Percentiles rank a stretch among this genome's conserved stretches.
phyloP scores from a whole-genome alignment of 2,888 invertebrate genomes.

The Eurytoma adleriae region DNA sequence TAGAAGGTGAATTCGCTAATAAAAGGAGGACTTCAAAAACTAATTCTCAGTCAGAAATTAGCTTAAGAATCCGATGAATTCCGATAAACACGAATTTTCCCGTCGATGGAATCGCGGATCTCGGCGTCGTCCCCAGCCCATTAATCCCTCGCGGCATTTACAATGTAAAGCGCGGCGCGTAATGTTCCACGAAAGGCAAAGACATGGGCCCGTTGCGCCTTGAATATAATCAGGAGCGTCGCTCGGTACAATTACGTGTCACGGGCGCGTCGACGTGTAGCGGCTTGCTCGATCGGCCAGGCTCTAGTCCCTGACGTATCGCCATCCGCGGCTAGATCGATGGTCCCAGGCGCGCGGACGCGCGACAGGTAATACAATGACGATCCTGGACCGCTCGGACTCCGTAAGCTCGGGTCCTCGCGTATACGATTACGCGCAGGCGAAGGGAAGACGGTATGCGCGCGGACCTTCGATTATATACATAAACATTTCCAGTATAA shows the following conservation, averaged over 20 bases:
- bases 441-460: constrained; percentile 31
- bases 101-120: neutral
- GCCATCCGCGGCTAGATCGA: constrained; percentile 43
- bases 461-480: constrained; percentile 31
- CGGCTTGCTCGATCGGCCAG: neutral
- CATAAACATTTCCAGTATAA: constrained; percentile 57
- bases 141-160: constrained; percentile 22
- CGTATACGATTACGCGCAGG: constrained; percentile 53
- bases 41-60: neutral
- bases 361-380: constrained; percentile 3
- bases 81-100: neutral
- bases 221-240: constrained; percentile 18
- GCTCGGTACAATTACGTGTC: constrained; percentile 47
- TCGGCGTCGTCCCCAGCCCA: neutral
- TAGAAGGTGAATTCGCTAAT: no score
- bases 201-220: neutral
- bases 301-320: constrained; percentile 41
- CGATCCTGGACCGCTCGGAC: neutral
- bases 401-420: constrained; percentile 45
- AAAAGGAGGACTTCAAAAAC: neutral
- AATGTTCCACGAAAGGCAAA: constrained; percentile 11
- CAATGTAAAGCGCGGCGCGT: constrained; percentile 31
- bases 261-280: constrained; percentile 18
- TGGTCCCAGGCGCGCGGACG: constrained; percentile 1
- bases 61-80: constrained; percentile 41